phyloP scores from a whole-genome alignment of 2,113 vertebrate genomes.

The Piprites chloris region DNA sequence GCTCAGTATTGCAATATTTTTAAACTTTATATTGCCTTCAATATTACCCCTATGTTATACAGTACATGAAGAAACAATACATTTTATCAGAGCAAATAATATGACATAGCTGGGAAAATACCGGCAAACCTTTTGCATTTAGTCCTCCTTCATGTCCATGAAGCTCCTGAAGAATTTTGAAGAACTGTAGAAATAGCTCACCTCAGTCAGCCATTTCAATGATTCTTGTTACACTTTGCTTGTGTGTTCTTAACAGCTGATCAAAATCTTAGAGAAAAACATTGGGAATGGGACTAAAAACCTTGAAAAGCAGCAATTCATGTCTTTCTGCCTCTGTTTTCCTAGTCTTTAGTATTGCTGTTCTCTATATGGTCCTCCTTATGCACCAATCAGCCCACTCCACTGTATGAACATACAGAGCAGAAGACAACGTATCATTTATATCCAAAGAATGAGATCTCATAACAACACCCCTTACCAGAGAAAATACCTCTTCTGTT shows the following conservation, averaged over 20 bases:
- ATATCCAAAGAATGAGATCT: background rate
- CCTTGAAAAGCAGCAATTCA: background rate
- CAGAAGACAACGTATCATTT: background rate
- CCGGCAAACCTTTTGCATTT: background rate
- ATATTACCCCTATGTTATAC: background rate
- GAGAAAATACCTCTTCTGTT: background rate
- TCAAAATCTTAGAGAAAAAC: background rate
- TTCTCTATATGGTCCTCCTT: background rate
- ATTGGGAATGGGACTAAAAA: background rate
- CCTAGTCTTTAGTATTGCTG: background rate
- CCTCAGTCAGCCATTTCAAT: background rate
- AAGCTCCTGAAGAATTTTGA: background rate
- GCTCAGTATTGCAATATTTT: background rate
- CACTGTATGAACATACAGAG: background rate
- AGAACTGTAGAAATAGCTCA: background rate
- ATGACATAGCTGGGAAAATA: background rate
- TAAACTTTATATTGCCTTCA: background rate
- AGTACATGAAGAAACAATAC: background rate
- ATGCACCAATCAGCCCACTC: background rate
- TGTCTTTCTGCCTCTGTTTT: background rate
- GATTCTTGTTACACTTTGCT: background rate
- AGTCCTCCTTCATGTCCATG: background rate
- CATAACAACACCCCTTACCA: background rate
- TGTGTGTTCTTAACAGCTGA: background rate
- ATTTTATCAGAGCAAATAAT: background rate